Conservation (phyloP, 2,888 invertebrate genomes). For the Cephus nigrinus region DNA sequence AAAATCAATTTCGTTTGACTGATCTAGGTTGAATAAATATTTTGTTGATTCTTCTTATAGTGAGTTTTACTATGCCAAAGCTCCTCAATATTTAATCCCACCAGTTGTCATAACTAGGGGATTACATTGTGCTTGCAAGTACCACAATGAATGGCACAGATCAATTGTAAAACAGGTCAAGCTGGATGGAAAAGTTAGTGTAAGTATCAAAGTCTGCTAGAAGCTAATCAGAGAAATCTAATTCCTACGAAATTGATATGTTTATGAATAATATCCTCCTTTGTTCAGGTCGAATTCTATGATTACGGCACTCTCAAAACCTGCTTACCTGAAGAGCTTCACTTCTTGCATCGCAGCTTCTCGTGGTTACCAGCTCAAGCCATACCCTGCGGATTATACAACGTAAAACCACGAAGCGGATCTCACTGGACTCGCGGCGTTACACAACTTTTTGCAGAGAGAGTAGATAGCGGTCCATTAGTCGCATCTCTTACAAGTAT, state of each 20-base stretch:
- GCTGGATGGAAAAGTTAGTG: constrained; percentile 48
- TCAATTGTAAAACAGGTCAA: constrained; percentile 51
- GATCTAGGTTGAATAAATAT: not conserved
- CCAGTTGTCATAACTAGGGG: constrained; percentile 48
- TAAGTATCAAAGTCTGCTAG: constrained; percentile 34
- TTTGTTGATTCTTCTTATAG: constrained; percentile 31
- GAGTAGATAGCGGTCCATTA: constrained; percentile 36
- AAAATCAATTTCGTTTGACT: not conserved
- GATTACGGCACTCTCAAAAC: constrained; percentile 59
- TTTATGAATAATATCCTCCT: not conserved
- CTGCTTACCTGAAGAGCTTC: constrained; percentile 41
- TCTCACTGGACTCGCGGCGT: constrained; percentile 41
- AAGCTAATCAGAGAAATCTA: not conserved
- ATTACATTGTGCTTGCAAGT: constrained; percentile 56
- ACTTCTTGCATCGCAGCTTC: constrained; percentile 52
- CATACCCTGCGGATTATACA: constrained; percentile 55
- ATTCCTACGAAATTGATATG: not conserved
- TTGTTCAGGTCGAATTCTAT: constrained; percentile 54
- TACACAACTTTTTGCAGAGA: constrained; percentile 34
- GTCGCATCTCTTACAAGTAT: constrained; percentile 38
- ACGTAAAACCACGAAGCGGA: constrained; percentile 42
- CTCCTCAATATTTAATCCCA: constrained; percentile 42
- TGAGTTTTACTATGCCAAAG: constrained; percentile 38
- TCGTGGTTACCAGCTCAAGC: constrained; percentile 54
- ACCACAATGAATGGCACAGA: constrained; percentile 53